These are phyloP conservation scores for Brachyhypopomus gauderio DNA, from an alignment of 2,113 vertebrate genomes.

Conservation along the genomic window DNA sequence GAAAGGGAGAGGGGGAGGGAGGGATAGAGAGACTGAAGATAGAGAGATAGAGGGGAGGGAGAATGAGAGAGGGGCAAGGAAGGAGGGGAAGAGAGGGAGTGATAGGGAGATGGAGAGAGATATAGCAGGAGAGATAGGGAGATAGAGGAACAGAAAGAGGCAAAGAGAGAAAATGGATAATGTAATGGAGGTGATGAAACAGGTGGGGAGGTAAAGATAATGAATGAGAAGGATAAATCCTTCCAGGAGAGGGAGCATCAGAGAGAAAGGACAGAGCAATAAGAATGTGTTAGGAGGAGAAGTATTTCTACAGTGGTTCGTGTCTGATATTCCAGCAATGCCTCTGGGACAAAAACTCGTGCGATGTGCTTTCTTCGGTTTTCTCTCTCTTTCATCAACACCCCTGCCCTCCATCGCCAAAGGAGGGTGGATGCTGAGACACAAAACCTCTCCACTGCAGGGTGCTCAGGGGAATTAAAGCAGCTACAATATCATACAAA, in stretches of 20 bases:
- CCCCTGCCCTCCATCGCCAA: neutral
- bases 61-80: neutral
- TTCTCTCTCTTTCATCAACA: conserved; percentile 36
- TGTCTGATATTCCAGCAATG: neutral
- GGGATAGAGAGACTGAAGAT: neutral
- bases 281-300: neutral
- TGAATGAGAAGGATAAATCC: neutral
- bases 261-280: conserved; percentile 3
- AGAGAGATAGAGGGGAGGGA: neutral
- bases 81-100: neutral
- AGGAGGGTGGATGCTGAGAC: neutral
- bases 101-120: neutral
- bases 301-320: neutral
- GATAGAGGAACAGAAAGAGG: conserved; percentile 8
- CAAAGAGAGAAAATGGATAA: neutral
- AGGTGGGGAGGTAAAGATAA: conserved; percentile 1
- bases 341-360: conserved; percentile 1
- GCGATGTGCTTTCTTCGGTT: neutral
- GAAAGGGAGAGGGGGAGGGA: too few species aligned
- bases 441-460: neutral
- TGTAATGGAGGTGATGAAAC: neutral
- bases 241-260: conserved; percentile 11
- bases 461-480: conserved; percentile 4
- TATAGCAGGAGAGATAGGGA: neutral
- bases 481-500: neutral